A percentile compares a stretch with the other conserved stretches of the same genome.
Conservation (phyloP, 2,113 vertebrate species). For the Sebastes fasciatus region DNA sequence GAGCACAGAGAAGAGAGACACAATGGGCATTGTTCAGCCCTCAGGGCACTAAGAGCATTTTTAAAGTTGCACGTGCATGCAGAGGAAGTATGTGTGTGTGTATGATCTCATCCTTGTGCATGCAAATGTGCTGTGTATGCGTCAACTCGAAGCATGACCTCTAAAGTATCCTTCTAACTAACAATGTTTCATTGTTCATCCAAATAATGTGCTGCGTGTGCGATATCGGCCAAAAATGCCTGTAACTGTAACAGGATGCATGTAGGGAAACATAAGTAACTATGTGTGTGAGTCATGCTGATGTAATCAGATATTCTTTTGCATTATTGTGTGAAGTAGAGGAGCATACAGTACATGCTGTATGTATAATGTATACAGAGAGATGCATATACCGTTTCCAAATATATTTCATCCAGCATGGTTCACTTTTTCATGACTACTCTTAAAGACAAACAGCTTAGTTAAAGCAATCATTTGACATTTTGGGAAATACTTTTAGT, state of each 20-base stretch:
- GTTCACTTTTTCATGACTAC: background rate
- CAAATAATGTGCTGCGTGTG: slow-evolving; percentile 38
- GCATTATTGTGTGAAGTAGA: background rate
- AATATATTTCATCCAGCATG: background rate
- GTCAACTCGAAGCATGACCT: slow-evolving; percentile 32
- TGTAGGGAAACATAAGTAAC: slow-evolving; percentile 20
- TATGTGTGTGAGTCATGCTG: slow-evolving; percentile 20
- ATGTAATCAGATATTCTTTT: slow-evolving; percentile 10
- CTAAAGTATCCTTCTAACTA: slow-evolving; percentile 19
- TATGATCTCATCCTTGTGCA: slow-evolving; percentile 42
- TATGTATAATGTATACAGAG: background rate
- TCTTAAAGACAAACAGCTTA: background rate
- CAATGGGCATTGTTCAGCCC: slow-evolving; percentile 42
- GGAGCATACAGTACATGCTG: background rate
- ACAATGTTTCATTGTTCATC: slow-evolving; percentile 59
- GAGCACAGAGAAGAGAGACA: slow-evolving; percentile 32
- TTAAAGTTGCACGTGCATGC: slow-evolving; percentile 9
- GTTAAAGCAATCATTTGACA: background rate
- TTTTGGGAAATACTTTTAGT: background rate
- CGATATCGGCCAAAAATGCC: slow-evolving; percentile 1
- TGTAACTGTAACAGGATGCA: slow-evolving; percentile 35
- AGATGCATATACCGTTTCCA: background rate
- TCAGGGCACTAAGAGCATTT: slow-evolving; percentile 27
- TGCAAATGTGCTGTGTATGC: slow-evolving; percentile 6
- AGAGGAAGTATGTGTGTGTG: slow-evolving; percentile 29